Base-by-base conservation (phyloP, 2,888 invertebrate species). In the Orthonychiurus folsomi region DNA sequence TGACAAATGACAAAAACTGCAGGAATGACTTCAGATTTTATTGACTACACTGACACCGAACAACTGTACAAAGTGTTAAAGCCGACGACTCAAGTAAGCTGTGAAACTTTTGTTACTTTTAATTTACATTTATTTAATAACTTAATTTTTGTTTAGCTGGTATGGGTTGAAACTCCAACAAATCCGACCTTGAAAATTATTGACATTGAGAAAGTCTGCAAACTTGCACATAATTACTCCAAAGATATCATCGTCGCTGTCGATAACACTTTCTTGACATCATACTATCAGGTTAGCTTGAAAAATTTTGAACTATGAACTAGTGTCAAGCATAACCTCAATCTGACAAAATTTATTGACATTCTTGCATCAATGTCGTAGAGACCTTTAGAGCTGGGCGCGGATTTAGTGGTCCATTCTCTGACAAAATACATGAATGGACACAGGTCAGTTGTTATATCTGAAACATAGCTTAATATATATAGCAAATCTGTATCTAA, bases 381-480 rank as follows among this genome's bases (percentile, higher is more conserved):
- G 86, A 82, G 86, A 64, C 97, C 97, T 1, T 78, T 99, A 61
- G 85, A 86, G 25, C 81, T 94, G 47, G 97, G 96, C 0, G 95
- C 92, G 1, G 95, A 99, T 77, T 80, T 96, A 61, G 88, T 87
- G 1, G 80, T 91, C 73, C 94, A 97, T 78, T 97, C 97, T 0
- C 75, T 95, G 61, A 94, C 95, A 0, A 99, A 99, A 79, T 99
- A 96, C 76, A 90, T 99, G 86, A 99, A 99, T 78, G 97, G 97
- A 0, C 97, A 99, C n/a, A n/a, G n/a, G n/a, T n/a, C n/a, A n/a
- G n/a, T n/a, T n/a, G n/a, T n/a, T n/a, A n/a, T n/a, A n/a, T n/a
- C n/a, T n/a, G n/a, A n/a, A n/a, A n/a, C n/a, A n/a, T n/a, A n/a
- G n/a, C n/a, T n/a, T n/a, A n/a, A n/a, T n/a, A n/a, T n/a, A n/a